Base-by-base conservation (phyloP, 2,888 invertebrate species). In the Sphaerophoria taeniata region DNA sequence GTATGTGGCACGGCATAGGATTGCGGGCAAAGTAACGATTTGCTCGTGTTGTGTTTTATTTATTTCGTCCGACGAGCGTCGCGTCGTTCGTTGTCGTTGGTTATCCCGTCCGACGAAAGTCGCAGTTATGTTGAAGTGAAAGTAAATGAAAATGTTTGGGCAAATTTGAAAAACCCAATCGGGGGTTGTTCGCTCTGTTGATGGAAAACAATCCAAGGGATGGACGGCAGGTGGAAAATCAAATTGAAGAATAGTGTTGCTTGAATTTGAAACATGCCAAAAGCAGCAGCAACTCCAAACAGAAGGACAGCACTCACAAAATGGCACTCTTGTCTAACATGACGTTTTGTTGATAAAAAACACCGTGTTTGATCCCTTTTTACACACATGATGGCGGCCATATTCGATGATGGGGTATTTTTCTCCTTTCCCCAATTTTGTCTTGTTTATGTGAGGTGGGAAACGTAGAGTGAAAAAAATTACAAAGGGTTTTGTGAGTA, bases 321-420 rank as follows among this genome's bases (percentile, higher is more conserved):
- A 61, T 56, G 49, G 34, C 53, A 65, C 65, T 67, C 53, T 31
- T 9, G 24, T 24, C 39, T 69, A 61, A 82, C 67, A 56, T 82
- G 81, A 60, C 71, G 75, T 24, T 24, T 24, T 24, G 24, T 70
- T 67, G 74, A 71, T 79, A 75, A 75, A 75, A 84, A 69, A 24
- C 24, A 24, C 24, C 80, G 75, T 72, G 71, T 76, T 84, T 80
- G 67, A 84, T 76, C 80, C 74, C 63, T 61, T 80, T 80, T 79
- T 71, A 47, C 71, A 60, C 63, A 76, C 24, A 24, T 24, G 24
- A 2, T 69, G 36, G 47, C 69, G 70, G 47, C 76, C 81, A 76
- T 71, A 63, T 74, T 67, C 36, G 47, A 61, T 45, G 55, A 61
- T 69, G 69, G 70, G 47, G 39, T 78, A 58, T 49, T 65, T 45